Evolutionary conservation across 1,140 invertebrate genomes (phyloP), one percentile per base, ranked within the genome.

Genomic region (Neotoxoptera formosana): DNA sequence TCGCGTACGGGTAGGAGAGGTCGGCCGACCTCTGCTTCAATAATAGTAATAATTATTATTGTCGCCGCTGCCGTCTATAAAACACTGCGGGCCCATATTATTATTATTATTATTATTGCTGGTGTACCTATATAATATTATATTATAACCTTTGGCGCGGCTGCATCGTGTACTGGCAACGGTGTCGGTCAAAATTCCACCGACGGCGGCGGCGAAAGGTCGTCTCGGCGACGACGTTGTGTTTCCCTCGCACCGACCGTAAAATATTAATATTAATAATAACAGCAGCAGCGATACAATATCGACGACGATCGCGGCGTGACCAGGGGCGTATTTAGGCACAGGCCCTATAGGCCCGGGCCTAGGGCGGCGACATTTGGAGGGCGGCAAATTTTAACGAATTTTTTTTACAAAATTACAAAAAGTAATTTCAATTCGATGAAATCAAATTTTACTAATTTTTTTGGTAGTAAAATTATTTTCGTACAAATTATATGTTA

Each of bases 11-110:
- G 67, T 47, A 25, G 8, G 83, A 92, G n/a, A 92, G 47, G 51
- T 76, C n/a, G 76, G 60, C 53, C 90, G 76, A 92, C 91, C 91
- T 92, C 67, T 76, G 91, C n/a, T 81, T 83, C 67, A 76, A 92
- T 84, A 92, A 51, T 92, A 81, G 36, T 92, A 92, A 83, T 92
- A 81, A 92, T 92, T 36, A 88, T 53, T 36, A 88, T 34, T n/a
- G 9, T 83, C n/a, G 21, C 41, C 36, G 60, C 51, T 20, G 20
- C 14, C 6, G 7, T 14, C 47, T 90, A 25, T 81, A 45, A 67
- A 67, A 90, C 36, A 90, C 89, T 90, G 30, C 21, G 36, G 36
- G 47, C 36, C n/a, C n/a, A 41, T 45, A 86, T 86, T 45, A 84
- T 83, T 47, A 25, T 41, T 4, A 25, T 84, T 81, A 34, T 51